Evolutionary conservation across 2,113 vertebrate genomes (phyloP), one percentile per base, ranked within the genome.

Genomic region (Pterocles orientalis): DNA sequence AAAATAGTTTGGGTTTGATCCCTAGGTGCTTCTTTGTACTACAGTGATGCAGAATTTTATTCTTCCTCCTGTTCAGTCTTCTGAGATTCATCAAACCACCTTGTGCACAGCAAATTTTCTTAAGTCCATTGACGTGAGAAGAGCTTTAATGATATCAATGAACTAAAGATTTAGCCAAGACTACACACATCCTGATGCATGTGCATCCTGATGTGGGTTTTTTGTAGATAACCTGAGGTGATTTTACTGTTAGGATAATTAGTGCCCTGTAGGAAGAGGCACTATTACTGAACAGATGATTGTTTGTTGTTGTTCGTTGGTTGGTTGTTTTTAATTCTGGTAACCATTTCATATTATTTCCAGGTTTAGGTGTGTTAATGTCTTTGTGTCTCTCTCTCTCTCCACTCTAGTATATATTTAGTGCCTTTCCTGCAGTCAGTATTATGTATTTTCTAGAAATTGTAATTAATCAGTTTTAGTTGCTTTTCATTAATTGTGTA

Each of bases 41-140:
- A 1, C 0, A 3, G 21, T 28, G 71, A 5, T 31, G 13, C 51
- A 71, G 23, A 31, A 51, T 34, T 26, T 45, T 11, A 3, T 70
- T 93, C 14, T 70, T 78, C 39, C 17, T 48, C 12, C 31, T 36
- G 31, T 14, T 58, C 28, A n/a, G 6, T 71, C 31, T 73, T 61
- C 19, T 1, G 3, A 61, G 34, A 66, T 50, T 48, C 45, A 20
- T 60, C 19, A 56, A 61, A 69, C 33, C 10, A 54, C 12, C 31
- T 71, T 47, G 31, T 70, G n/a, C 51, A 14, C 2, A 57, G 18
- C n/a, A 76, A 26, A 69, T 81, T 72, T 2, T 47, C 33, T 36
- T 1, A 14, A 77, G 14, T 73, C 23, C 20, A 9, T 39, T 69
- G 29, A 43, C 16, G 64, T 80, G 18, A 53, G 7, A 48, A 51